Base-by-base conservation (phyloP, 1,140 invertebrate species). In the Drosophila lowei region DNA sequence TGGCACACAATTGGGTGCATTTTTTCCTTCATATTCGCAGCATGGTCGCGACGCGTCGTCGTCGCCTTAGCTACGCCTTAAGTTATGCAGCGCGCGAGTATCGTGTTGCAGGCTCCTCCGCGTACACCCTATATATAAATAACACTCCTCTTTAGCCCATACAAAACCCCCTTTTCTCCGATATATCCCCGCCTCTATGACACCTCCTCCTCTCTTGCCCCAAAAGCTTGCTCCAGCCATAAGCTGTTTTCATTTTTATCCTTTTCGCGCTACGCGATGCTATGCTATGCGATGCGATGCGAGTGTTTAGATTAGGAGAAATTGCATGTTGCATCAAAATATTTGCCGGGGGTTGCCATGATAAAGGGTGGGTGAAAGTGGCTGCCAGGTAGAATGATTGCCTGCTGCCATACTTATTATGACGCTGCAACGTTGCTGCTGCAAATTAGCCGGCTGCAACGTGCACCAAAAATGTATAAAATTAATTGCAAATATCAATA, bases 301-400 rank as follows among this genome's bases (percentile, higher is more conserved):
- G 65, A 81, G 28, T 86, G 68, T 78, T 85, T 85, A 85, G 81
- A 88, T 88, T 88, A 80, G 65, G 43, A 74, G 78, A 81, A 88
- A 88, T 79, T 88, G 83, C 83, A 68, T 78, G 83, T 70, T 78
- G 83, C 81, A 78, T 88, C 75, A 72, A 88, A 88, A 88, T 86
- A 88, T 86, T 86, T 88, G 46, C 70, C 28, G 23, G 23, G 23
- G 7, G 56, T 62, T 34, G 47, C 13, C 43, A 23, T 50, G 63
- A 46, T 53, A 72, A 11, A 34, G 54, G 38, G 13, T 25, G 34
- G 34, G 34, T 38, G 34, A 38, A 38, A 38, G 34, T 38, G 34
- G 34, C 34, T 38, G 34, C 30, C 30, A 34, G 9, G 8, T 34
- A 34, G 30, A 34, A 34, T 21, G 48, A 58, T 53, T 60, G 63